Evolutionary conservation across 2,797 vertebrate genomes (phyloP).

Genomic region (Coracias cyanogaster): DNA sequence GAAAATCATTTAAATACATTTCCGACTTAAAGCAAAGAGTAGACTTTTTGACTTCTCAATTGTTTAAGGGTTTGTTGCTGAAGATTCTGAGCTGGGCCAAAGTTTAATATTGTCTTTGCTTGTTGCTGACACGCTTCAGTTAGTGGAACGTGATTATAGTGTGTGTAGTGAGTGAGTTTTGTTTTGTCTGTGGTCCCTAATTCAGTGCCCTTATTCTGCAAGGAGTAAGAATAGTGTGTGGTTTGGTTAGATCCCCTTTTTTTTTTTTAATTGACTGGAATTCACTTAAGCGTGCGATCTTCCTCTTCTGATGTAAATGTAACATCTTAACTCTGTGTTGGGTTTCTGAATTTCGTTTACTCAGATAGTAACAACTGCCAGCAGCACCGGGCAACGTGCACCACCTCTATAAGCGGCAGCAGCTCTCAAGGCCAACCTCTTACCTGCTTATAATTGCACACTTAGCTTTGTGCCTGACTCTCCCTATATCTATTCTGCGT

Average conservation of each 20-base stretch:
- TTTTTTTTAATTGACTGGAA: not conserved
- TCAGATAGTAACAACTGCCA: not conserved
- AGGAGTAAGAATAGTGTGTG: not conserved
- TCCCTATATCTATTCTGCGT: not conserved
- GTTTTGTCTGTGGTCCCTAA: not conserved
- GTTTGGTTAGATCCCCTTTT: not conserved
- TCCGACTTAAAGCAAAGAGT: not conserved
- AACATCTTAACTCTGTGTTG: not conserved
- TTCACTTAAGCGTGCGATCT: not conserved
- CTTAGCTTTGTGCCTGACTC: not conserved
- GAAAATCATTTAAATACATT: not conserved
- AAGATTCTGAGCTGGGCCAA: not conserved
- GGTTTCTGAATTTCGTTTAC: not conserved
- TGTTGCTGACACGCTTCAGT: not conserved
- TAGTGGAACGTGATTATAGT: not conserved
- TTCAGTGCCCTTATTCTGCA: not conserved
- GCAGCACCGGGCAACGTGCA: not conserved
- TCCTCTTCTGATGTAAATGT: not conserved
- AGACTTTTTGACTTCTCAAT: not conserved
- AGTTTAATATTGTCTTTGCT: not conserved
- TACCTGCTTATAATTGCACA: not conserved
- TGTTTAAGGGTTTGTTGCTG: not conserved
- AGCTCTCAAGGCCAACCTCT: not conserved
- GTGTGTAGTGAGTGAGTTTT: not conserved
- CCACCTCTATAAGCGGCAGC: not conserved